phyloP scores from a whole-genome alignment of 2,113 vertebrate species.

The Gobius niger region DNA sequence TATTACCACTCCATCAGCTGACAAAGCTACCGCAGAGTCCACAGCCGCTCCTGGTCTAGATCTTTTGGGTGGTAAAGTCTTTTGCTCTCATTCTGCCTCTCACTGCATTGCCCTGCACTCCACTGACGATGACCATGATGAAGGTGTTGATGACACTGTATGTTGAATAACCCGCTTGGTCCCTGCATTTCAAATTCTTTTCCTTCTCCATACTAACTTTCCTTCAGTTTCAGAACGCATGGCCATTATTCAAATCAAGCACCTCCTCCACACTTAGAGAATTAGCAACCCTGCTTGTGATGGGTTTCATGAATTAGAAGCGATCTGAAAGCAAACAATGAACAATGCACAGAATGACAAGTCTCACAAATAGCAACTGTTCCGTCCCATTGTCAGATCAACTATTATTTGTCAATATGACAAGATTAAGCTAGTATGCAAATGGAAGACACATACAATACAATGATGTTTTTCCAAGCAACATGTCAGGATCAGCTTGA shows the following conservation, averaged over 20 bases:
- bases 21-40: conserved; percentile 74
- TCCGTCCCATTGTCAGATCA: too few relatives aligned
- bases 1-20: conserved; percentile 63
- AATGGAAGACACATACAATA: too few relatives aligned
- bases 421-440: too few relatives aligned
- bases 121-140: conserved; percentile 45
- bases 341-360: too few relatives aligned
- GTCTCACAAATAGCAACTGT: too few relatives aligned
- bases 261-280: conserved; percentile 46
- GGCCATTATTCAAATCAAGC: conserved; percentile 49
- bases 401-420: too few relatives aligned
- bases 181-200: conserved; percentile 58
- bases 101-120: conserved; percentile 65
- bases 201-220: conserved; percentile 55
- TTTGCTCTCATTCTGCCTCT: conserved; percentile 61
- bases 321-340: not conserved
- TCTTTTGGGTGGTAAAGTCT: conserved; percentile 98
- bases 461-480: too few relatives aligned
- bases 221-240: conserved; percentile 44
- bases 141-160: conserved; percentile 23
- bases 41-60: conserved; percentile 89
- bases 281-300: not conserved
- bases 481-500: too few relatives aligned
- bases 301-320: conserved; percentile 24
- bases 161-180: conserved; percentile 33